Evolutionary conservation across 1,140 invertebrate species (phyloP).

Genomic region (Gryon sp.): DNA sequence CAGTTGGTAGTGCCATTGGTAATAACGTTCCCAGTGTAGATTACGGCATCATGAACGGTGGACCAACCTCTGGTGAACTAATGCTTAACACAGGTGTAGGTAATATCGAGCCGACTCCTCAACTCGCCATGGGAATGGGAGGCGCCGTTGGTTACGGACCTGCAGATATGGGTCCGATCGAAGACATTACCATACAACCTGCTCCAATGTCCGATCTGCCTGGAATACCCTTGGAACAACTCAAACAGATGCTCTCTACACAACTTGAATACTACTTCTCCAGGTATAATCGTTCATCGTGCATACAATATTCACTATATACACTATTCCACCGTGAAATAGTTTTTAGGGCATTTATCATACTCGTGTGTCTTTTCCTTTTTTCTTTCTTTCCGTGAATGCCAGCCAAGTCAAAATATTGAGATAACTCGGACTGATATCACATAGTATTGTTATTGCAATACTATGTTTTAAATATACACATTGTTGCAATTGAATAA

Average conservation of each 20-base stretch:
- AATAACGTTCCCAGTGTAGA: constrained; percentile 74
- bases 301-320: background rate
- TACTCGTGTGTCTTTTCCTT: too few species aligned
- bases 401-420: too few species aligned
- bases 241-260: constrained; percentile 88
- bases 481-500: too few species aligned
- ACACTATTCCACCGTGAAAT: too few species aligned
- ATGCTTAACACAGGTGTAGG: constrained; percentile 75
- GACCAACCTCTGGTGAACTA: constrained; percentile 74
- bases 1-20: constrained; percentile 71
- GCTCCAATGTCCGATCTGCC: constrained; percentile 74
- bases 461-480: too few species aligned
- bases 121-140: constrained; percentile 76
- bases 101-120: constrained; percentile 72
- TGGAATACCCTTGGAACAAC: constrained; percentile 84
- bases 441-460: too few species aligned
- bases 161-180: constrained; percentile 72
- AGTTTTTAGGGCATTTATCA: too few species aligned
- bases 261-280: constrained; percentile 96
- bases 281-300: constrained; percentile 79
- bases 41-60: constrained; percentile 78
- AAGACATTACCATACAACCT: constrained; percentile 71
- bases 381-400: too few species aligned
- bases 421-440: too few species aligned
- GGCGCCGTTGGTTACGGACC: constrained; percentile 75